Conservation (phyloP, 1,140 invertebrate genomes). For the Bathynomus jamesi region DNA sequence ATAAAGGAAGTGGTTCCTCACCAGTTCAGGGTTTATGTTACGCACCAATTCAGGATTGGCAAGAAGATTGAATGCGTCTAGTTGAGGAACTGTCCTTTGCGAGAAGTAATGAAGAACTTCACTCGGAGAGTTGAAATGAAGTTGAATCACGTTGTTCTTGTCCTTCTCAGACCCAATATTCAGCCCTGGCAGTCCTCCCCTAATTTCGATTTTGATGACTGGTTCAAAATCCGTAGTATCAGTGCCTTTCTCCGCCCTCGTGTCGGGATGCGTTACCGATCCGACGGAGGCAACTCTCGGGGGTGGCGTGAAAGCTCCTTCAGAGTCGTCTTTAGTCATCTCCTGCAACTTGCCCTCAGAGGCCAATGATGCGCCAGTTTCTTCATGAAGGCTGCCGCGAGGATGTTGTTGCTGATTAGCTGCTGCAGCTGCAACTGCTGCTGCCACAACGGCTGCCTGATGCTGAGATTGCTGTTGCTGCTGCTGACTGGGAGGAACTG, state of each 20-base stretch:
- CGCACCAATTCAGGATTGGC: slow-evolving; percentile 35
- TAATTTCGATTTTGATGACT: slow-evolving; percentile 35
- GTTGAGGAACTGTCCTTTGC: slow-evolving; percentile 34
- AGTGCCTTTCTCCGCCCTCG: slow-evolving; percentile 33
- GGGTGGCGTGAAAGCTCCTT: slow-evolving; percentile 35
- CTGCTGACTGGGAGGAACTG: slow-evolving; percentile 24
- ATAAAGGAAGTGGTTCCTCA: slow-evolving; percentile 37
- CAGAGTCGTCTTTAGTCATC: slow-evolving; percentile 34
- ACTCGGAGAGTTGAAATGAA: slow-evolving; percentile 35
- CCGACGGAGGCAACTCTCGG: slow-evolving; percentile 32
- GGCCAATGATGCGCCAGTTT: slow-evolving; percentile 7
- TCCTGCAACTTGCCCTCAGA: slow-evolving; percentile 35
- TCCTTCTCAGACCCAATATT: slow-evolving; percentile 30
- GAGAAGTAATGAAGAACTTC: slow-evolving; percentile 38
- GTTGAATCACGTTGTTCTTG: slow-evolving; percentile 33
- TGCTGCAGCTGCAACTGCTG: slow-evolving; percentile 22
- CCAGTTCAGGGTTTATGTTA: slow-evolving; percentile 36
- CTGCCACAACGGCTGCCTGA: slow-evolving; percentile 16
- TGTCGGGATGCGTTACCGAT: slow-evolving; percentile 18
- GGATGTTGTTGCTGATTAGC: slow-evolving; percentile 24
- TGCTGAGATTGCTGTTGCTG: slow-evolving; percentile 29
- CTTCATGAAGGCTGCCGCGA: slow-evolving; percentile 17
- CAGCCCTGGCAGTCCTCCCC: slow-evolving; percentile 33
- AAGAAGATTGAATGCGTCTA: slow-evolving; percentile 36
- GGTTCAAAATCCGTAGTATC: slow-evolving; percentile 37